Evolutionary conservation across 2,888 invertebrate genomes (phyloP).

Genomic region (Ophion slaviceki): DNA sequence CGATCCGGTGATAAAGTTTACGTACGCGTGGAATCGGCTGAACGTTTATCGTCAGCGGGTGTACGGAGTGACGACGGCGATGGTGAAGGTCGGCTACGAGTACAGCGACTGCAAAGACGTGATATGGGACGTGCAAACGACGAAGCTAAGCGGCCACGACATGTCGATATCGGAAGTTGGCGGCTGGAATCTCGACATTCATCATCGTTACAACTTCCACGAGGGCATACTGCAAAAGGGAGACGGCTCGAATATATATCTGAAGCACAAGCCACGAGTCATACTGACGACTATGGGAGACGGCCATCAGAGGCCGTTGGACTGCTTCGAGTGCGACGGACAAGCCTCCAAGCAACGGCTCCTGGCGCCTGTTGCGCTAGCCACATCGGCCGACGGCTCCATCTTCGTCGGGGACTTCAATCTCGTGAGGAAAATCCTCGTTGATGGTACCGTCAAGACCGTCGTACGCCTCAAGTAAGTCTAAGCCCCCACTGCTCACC

Average conservation of each 20-base stretch:
- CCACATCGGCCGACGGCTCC: slow-evolving; percentile 96
- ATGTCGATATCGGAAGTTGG: slow-evolving; percentile 99
- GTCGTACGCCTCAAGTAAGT: slow-evolving; percentile 93
- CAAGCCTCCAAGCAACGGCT: slow-evolving; percentile 92
- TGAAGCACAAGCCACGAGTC: slow-evolving; percentile 96
- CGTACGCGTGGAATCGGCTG: slow-evolving; percentile 98
- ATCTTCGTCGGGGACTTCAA: slow-evolving; percentile 98
- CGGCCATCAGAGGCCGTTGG: slow-evolving; percentile 94
- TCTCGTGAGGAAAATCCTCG: slow-evolving; percentile 93
- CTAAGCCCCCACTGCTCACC: neutral
- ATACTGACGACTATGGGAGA: slow-evolving; percentile 96
- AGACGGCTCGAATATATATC: slow-evolving; percentile 97
- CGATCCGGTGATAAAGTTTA: slow-evolving; percentile 97
- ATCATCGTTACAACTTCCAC: slow-evolving; percentile 98
- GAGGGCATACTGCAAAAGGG: slow-evolving; percentile 99
- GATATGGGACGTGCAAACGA: slow-evolving; percentile 98
- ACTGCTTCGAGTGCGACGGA: slow-evolving; percentile 93
- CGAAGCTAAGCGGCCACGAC: slow-evolving; percentile 97
- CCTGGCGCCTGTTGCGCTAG: slow-evolving; percentile 96
- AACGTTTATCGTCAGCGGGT: slow-evolving; percentile 98
- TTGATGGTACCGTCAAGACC: slow-evolving; percentile 93
- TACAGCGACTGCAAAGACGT: slow-evolving; percentile 96
- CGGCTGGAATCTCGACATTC: slow-evolving; percentile 98
- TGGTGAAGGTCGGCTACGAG: slow-evolving; percentile 98
- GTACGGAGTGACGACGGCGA: slow-evolving; percentile 97